Evolutionary conservation across 2,888 invertebrate species (phyloP).

Genomic region (Cybosia mesomella): DNA sequence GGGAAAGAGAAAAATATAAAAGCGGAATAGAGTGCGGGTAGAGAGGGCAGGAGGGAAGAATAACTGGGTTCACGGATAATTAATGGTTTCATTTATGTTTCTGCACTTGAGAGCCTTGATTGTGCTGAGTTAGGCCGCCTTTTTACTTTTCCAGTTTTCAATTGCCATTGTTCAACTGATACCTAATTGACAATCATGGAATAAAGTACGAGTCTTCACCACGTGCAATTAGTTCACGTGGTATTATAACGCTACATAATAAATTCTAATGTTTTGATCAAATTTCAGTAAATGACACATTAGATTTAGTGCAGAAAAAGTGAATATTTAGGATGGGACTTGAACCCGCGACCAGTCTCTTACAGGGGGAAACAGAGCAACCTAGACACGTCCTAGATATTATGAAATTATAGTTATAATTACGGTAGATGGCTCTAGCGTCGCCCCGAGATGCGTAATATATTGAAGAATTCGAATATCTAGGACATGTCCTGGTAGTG

Average conservation of each 20-base stretch:
- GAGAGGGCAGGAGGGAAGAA: conserved; percentile 71
- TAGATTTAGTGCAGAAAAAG: too few relatives aligned
- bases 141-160: conserved; percentile 76
- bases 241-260: too few relatives aligned
- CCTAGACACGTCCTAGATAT: too few relatives aligned
- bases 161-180: conserved; percentile 78
- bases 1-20: conserved; percentile 76
- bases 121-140: conserved; percentile 78
- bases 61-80: conserved; percentile 84
- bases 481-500: too few relatives aligned
- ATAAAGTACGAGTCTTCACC: not conserved
- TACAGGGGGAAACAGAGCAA: too few relatives aligned
- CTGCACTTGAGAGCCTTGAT: conserved; percentile 85
- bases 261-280: conserved; percentile 8
- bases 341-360: too few relatives aligned
- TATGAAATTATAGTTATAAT: too few relatives aligned
- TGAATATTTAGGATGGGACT: too few relatives aligned
- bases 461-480: too few relatives aligned
- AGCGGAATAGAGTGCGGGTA: conserved; percentile 56
- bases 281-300: not conserved
- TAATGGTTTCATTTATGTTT: conserved; percentile 87
- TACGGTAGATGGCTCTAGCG: too few relatives aligned
- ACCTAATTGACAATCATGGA: conserved; percentile 66
- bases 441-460: too few relatives aligned
- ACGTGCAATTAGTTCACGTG: not conserved